phyloP scores from a whole-genome alignment of 2,113 vertebrate species.

The Myrmecophaga tridactyla region DNA sequence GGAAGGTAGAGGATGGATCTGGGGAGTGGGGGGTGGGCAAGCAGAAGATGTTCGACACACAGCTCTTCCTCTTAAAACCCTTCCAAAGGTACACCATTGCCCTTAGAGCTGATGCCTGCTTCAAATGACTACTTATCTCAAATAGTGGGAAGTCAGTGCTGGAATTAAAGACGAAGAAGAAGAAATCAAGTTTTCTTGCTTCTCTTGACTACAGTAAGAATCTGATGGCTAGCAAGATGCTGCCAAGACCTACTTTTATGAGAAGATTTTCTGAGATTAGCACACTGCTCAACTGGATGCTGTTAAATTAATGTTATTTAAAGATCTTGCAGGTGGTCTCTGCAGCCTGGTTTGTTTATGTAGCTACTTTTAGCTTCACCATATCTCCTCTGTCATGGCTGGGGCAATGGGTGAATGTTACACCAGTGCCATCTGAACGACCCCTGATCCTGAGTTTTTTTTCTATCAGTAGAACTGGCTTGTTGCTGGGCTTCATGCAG shows the following conservation, averaged over 20 bases:
- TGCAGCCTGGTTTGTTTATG: constrained; percentile 6
- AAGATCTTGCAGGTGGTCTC: constrained; percentile 35
- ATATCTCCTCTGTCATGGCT: neutral
- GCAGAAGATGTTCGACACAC: neutral
- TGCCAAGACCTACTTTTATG: constrained; percentile 59
- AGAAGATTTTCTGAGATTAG: constrained; percentile 67
- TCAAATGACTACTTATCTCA: neutral
- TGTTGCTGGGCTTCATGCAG: neutral
- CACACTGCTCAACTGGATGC: constrained; percentile 45
- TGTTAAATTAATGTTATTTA: constrained; percentile 53
- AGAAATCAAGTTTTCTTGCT: neutral
- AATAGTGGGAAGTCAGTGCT: neutral
- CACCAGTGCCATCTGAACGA: neutral
- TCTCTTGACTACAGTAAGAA: constrained; percentile 15
- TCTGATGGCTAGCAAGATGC: neutral
- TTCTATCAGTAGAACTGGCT: neutral
- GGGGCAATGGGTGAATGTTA: neutral
- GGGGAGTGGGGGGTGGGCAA: neutral
- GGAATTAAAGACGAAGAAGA: neutral
- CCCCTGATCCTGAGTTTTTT: neutral
- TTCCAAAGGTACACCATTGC: accelerated
- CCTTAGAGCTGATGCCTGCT: neutral
- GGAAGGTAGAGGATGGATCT: neutral
- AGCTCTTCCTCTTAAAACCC: neutral
- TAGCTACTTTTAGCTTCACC: neutral